phyloP scores from a whole-genome alignment of 2,113 vertebrate genomes.

The Orycteropus afer region DNA sequence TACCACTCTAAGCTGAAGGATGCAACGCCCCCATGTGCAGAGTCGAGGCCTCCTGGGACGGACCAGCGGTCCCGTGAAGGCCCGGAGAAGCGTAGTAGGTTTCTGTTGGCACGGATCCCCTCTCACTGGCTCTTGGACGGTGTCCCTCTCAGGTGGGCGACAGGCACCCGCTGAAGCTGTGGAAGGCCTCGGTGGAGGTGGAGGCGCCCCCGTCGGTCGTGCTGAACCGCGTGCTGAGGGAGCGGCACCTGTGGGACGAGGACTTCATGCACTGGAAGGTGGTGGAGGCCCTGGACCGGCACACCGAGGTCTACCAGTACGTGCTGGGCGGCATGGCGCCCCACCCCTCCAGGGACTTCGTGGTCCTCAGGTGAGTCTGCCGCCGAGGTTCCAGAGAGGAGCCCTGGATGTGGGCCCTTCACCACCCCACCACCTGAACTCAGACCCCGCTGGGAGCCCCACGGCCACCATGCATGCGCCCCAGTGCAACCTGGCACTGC shows the following conservation, averaged over 20 bases:
- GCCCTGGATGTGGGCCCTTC: too few relatives aligned
- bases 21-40: too few relatives aligned
- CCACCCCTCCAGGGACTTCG: slow-evolving; percentile 95
- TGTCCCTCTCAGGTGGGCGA: slow-evolving; percentile 91
- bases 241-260: slow-evolving; percentile 98
- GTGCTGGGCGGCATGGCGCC: slow-evolving; percentile 96
- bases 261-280: slow-evolving; percentile 98
- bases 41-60: too few relatives aligned
- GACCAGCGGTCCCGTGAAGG: rapidly evolving
- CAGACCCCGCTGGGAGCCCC: background rate
- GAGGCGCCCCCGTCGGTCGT: slow-evolving; percentile 96
- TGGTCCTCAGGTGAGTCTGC: slow-evolving; percentile 92
- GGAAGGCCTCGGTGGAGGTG: slow-evolving; percentile 95
- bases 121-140: background rate
- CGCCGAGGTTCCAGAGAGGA: background rate
- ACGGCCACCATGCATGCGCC: slow-evolving; percentile 27
- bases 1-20: background rate
- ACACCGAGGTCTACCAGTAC: slow-evolving; percentile 96
- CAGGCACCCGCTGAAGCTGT: slow-evolving; percentile 93
- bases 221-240: slow-evolving; percentile 94
- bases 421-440: background rate
- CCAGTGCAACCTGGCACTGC: slow-evolving; percentile 58
- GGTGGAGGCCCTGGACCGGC: slow-evolving; percentile 94
- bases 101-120: background rate
- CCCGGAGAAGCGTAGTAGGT: background rate